phyloP scores from a whole-genome alignment of 37 sponge, comb jelly and placozoan species.

The Theonella swinhoei region DNA sequence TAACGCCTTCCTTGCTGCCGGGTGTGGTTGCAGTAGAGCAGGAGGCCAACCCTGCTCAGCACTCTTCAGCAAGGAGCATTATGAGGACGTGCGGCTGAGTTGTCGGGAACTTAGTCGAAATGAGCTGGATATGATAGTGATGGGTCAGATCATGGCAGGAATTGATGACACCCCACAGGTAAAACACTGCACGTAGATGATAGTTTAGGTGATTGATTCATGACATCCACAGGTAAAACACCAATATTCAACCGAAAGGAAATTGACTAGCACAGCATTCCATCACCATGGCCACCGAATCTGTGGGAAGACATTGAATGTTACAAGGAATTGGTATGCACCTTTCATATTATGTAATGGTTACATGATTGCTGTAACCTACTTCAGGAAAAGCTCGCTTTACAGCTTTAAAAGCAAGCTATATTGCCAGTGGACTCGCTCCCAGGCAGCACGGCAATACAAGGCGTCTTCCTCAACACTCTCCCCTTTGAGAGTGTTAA shows the following conservation, averaged over 20 bases:
- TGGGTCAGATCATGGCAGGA: conserved; percentile 1
- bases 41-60: not conserved
- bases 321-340: too few species aligned
- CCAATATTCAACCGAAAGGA: not conserved
- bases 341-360: too few species aligned
- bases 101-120: not conserved
- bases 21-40: too few species aligned
- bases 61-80: not conserved
- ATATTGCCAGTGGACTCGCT: not conserved
- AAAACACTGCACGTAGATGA: too few species aligned
- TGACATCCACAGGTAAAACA: too few species aligned
- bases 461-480: not conserved
- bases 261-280: not conserved
- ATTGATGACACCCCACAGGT: too few species aligned
- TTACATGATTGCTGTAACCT: too few species aligned
- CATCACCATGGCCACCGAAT: not conserved
- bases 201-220: too few species aligned
- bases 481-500: not conserved
- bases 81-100: not conserved
- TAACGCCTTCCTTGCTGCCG: too few species aligned
- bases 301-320: not conserved
- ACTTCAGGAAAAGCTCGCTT: not conserved
- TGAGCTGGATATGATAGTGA: conserved; percentile 18
- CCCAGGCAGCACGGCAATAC: conserved; percentile 2
- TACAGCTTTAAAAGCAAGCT: not conserved